Percentiles rank a stretch among this genome's conserved stretches.
phyloP scores from a whole-genome alignment of 2,113 vertebrate species.

The Seriola dumerili region DNA sequence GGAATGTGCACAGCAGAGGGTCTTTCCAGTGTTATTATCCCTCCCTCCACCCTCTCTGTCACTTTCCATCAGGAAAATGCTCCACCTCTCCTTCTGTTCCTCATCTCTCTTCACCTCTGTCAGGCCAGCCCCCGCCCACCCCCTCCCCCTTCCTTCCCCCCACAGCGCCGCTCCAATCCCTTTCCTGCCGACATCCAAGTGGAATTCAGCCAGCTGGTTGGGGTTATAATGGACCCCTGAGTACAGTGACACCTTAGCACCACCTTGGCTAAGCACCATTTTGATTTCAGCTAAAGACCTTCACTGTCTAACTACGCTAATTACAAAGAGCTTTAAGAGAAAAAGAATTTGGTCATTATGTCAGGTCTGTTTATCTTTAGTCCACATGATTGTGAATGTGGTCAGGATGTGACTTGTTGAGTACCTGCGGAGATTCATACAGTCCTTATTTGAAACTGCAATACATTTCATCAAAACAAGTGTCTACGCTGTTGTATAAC shows the following conservation, averaged over 20 bases:
- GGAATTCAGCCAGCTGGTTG: slow-evolving; percentile 55
- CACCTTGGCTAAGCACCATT: slow-evolving; percentile 7
- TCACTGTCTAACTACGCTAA: slow-evolving; percentile 26
- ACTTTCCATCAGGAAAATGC: slow-evolving; percentile 77
- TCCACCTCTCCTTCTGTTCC: slow-evolving; percentile 72
- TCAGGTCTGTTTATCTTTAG: not conserved
- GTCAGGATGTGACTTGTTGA: not conserved
- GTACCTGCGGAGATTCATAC: not conserved
- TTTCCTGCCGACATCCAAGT: slow-evolving; percentile 54
- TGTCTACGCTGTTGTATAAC: not conserved
- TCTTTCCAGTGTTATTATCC: slow-evolving; percentile 47
- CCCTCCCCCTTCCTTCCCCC: not conserved
- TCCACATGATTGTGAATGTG: not conserved
- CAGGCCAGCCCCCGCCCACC: not conserved
- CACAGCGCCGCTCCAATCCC: slow-evolving; percentile 19
- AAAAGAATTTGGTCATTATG: not conserved
- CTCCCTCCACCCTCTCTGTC: slow-evolving; percentile 60
- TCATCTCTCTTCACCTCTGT: slow-evolving; percentile 69
- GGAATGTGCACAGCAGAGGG: slow-evolving; percentile 31
- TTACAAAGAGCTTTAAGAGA: slow-evolving; percentile 5
- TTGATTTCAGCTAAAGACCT: slow-evolving; percentile 21
- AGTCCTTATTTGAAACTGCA: not conserved
- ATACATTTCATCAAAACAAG: not conserved
- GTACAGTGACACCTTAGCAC: slow-evolving; percentile 35
- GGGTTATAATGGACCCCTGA: slow-evolving; percentile 35